Evolutionary conservation across 2,888 invertebrate genomes (phyloP).

Genomic region (Cataglyphis livida): DNA sequence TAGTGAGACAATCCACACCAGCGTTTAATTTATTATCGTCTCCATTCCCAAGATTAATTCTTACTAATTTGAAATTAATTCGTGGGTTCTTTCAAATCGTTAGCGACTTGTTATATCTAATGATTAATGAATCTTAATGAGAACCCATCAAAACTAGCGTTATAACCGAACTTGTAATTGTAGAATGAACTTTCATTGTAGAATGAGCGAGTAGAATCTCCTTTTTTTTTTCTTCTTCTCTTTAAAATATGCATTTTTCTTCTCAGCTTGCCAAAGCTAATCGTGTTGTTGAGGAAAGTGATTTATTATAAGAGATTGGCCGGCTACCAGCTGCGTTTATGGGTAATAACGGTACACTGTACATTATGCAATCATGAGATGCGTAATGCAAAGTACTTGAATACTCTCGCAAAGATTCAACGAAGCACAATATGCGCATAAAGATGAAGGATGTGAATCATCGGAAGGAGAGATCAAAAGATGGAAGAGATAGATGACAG

Average conservation of each 20-base stretch:
- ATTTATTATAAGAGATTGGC: slow-evolving; percentile 48
- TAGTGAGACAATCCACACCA: slow-evolving; percentile 27
- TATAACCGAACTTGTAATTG: slow-evolving; percentile 32
- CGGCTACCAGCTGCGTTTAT: slow-evolving; percentile 44
- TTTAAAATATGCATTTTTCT: slow-evolving; percentile 36
- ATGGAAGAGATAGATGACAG: slow-evolving; percentile 57
- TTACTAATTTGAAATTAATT: slow-evolving; percentile 45
- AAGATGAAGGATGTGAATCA: slow-evolving; percentile 38
- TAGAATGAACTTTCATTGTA: neutral
- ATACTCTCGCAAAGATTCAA: slow-evolving; percentile 29
- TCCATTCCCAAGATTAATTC: slow-evolving; percentile 38
- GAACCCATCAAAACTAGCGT: slow-evolving; percentile 7
- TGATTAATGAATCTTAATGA: slow-evolving; percentile 42
- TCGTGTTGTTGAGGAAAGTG: slow-evolving; percentile 43
- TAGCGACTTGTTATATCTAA: slow-evolving; percentile 19
- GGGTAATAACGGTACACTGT: slow-evolving; percentile 33
- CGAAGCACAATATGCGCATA: slow-evolving; percentile 44
- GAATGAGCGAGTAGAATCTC: neutral
- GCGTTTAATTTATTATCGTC: slow-evolving; percentile 32
- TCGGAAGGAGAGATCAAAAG: slow-evolving; percentile 11
- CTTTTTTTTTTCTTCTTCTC: slow-evolving; percentile 9
- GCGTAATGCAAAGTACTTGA: slow-evolving; percentile 36
- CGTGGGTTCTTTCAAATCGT: slow-evolving; percentile 20
- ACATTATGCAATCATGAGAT: slow-evolving; percentile 47
- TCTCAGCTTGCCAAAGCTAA: slow-evolving; percentile 30